Evolutionary conservation across 2,113 vertebrate species (phyloP), one percentile per base, ranked within the genome.

Genomic region (Upupa epops): DNA sequence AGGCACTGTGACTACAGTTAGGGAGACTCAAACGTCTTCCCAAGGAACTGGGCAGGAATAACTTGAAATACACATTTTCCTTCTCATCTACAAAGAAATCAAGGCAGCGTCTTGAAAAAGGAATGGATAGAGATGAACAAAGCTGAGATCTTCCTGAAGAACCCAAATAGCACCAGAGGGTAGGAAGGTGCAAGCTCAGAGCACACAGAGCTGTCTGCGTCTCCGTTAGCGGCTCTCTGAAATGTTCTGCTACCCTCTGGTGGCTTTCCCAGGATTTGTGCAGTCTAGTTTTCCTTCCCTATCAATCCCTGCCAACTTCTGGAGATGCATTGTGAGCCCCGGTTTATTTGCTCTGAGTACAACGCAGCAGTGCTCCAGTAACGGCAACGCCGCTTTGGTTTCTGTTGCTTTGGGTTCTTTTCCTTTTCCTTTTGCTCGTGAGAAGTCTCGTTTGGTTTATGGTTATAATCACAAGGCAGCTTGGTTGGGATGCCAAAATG

Each of bases 241-340:
- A 93, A 72, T 80, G 63, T 92, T 97, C 84, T 98, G 97, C 97
- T 97, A 93, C 97, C 98, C 97, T 90, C 98, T 94, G 90, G 95
- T 97, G 98, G 97, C 29, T 45, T 22, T 34, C 21, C 3, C 61
- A 52, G 83, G 92, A 55, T 36, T 73, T 91, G 89, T 93, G 72
- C 31, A 26, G 49, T 65, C 34, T 17, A 2, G 11, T 65, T 83
- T 79, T 55, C 13, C 9, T 68, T 64, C 55, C 28, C 15, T 36
- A 5, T 19, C 5, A 48, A 37, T 16, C 11, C 6, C 52, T 63
- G 72, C 37, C 71, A 71, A 29, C 48, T 45, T 84, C 54, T 21
- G 34, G 40, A 59, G 34, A 73, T 42, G 52, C 32, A 1, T 15
- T 51, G 24, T 77, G 64, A 82, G 78, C 58, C 11, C 4, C 22